Conservation (phyloP, 2,797 vertebrate species). For the Enteromius mattozi region DNA sequence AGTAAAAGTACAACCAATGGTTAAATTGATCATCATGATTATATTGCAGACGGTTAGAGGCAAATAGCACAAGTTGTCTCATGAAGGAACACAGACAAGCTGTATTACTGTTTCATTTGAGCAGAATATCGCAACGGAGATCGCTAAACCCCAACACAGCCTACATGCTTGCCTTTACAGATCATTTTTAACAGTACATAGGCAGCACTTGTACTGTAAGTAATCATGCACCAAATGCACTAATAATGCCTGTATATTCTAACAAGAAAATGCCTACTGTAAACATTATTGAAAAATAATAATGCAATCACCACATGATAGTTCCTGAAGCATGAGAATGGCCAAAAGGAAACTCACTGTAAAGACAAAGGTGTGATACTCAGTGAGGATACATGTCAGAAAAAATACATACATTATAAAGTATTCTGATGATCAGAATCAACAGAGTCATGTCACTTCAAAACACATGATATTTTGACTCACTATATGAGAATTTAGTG, state of each 20-base stretch:
- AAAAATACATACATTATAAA: not conserved
- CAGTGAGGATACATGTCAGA: not conserved
- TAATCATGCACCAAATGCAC: not conserved
- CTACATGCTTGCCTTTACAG: not conserved
- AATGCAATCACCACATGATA: not conserved
- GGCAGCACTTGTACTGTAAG: not conserved
- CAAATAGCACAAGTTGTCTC: not conserved
- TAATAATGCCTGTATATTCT: not conserved
- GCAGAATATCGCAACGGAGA: not conserved
- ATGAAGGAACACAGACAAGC: not conserved
- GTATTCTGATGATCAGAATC: not conserved
- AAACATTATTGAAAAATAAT: not conserved
- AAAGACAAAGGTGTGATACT: not conserved
- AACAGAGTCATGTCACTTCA: not conserved
- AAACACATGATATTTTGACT: not conserved
- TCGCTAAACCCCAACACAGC: not conserved
- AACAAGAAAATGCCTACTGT: not conserved
- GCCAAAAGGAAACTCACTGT: slow-evolving; percentile 29
- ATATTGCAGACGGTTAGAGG: not conserved
- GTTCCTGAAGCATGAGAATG: not conserved
- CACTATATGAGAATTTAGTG: not conserved
- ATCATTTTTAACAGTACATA: not conserved
- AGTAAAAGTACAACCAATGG: not conserved
- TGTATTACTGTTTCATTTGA: not conserved
- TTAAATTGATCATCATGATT: not conserved